Base-by-base conservation (phyloP, 2,797 vertebrate genomes). In the Falco biarmicus region DNA sequence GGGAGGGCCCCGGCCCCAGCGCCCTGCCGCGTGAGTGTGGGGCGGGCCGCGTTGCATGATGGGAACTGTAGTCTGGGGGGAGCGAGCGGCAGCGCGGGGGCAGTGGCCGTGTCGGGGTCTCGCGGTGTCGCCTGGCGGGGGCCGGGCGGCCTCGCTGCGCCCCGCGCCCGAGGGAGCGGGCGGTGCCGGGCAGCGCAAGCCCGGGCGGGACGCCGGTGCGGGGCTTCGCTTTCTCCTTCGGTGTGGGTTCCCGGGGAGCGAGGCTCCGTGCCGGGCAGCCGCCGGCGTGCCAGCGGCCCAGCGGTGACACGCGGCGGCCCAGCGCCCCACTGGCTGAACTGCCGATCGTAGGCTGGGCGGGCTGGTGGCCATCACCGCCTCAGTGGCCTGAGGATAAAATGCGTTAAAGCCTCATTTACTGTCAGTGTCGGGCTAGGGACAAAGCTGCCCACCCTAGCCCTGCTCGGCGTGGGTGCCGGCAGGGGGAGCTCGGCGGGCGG, bases 191-290 rank as follows among this genome's bases (percentile, higher is more conserved):
- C 50, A 10, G 71, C 43, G 47, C n/a, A 1, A 39, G 3, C 15
- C 0, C 1, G 0, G 29, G 1, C 4, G 12, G 15, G 8, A 1
- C 17, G 10, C 4, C 2, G 9, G 19, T 2, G 43, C 1, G 18
- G 9, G 29, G 9, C 20, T 2, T 8, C 9, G 13, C 6, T 5
- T 12, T 24, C 16, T 2, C 6, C 32, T 16, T 9, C 11, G 8
- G 9, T 5, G 17, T 10, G 59, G 9, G 24, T 39, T 43, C 18
- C 10, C 4, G 4, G 24, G 8, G 24, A 4, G 3, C 8, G 41
- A 15, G 53, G 43, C 6, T 26, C 39, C 15, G 3, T 6, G 13
- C 5, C 41, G 41, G 41, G 14, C 41, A 15, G 29, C 29, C 53
- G 4, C 32, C 4, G 29, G 10, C 14, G 2, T 10, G 64, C 8